Base-by-base conservation (phyloP, 2,888 invertebrate genomes). In the Melanotus villosus region DNA sequence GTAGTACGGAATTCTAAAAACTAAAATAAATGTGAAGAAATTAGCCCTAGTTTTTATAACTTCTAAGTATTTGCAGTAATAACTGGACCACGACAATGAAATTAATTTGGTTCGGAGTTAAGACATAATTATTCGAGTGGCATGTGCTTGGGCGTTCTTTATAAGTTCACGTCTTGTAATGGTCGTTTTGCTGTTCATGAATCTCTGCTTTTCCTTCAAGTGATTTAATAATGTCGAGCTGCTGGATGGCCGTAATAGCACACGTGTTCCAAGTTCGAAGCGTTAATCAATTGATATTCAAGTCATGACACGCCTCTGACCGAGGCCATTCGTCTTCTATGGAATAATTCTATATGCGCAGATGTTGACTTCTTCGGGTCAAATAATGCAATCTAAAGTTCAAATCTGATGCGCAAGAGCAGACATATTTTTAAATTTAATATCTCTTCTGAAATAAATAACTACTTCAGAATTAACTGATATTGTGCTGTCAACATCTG, bases 261-360 rank as follows among this genome's bases (percentile, higher is more conserved):
- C 68, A 63, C 68, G 62, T 54, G 68, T 63, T 36, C 34, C 30
- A 32, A 47, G 36, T 41, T 43, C 21, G 38, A 45, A 60, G 30
- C 57, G 32, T 68, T 54, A 45, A 68, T 68, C 68, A 68, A 62
- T 63, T 68, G 34, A 57, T 63, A 63, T 63, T 66, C 52, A 59
- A 60, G 41, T 19, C 30, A 26, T 23, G 26, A 38, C 66, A 60
- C 50, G 32, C 59, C 36, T 57, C 54, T 41, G 57, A 14, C 12
- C 23, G 59, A 58, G 59, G 41, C 58, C 38, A 52, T 45, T 32
- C 59, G 52, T 52, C 36, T 57, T 56, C 19, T 50, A 21, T 57
- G 9, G 21, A 26, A 58, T 30, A 43, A 57, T 36, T 30, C 19
- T 21, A 14, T 23, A 34, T 16, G 63, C 52, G 50, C 63, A 63